Percentiles rank a stretch among this genome's conserved stretches.
Evolutionary conservation across 2,113 vertebrate species (phyloP).

Genomic region (Laticauda laticaudata): DNA sequence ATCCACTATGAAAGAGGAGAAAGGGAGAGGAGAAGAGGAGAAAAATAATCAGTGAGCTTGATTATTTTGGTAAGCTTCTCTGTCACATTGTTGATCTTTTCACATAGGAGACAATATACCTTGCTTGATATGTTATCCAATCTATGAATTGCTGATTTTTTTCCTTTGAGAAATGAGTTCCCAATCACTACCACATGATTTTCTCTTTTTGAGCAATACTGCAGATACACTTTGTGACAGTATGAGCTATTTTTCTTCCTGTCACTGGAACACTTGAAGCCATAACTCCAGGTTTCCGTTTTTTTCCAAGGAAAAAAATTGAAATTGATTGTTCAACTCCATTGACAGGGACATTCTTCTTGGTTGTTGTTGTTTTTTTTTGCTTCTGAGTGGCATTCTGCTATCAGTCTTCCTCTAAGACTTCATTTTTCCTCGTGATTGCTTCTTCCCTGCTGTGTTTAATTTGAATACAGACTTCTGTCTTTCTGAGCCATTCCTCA

Average conservation of each 20-base stretch:
- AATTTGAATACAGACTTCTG: not conserved
- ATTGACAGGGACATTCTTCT: not conserved
- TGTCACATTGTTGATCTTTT: not conserved
- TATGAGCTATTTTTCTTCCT: not conserved
- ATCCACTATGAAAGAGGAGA: not conserved
- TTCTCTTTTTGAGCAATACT: not conserved
- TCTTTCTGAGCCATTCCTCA: not conserved
- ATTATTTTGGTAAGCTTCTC: not conserved
- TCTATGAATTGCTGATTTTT: not conserved
- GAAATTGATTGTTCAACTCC: not conserved
- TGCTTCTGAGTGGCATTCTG: not conserved
- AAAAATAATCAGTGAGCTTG: not conserved
- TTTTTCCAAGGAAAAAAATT: not conserved
- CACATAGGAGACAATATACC: not conserved
- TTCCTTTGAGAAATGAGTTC: not conserved
- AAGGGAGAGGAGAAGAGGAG: too few species aligned
- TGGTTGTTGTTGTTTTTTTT: not conserved
- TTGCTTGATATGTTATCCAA: not conserved
- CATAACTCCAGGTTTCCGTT: not conserved
- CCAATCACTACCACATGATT: not conserved
- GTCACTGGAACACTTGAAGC: not conserved
- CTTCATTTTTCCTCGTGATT: not conserved
- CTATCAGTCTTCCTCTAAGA: not conserved
- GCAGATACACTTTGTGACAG: not conserved
- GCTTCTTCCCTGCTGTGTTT: not conserved